Percentiles rank a stretch among this genome's conserved stretches.
Conservation (phyloP, 2,888 invertebrate species). For the Trachelus tabidus region DNA sequence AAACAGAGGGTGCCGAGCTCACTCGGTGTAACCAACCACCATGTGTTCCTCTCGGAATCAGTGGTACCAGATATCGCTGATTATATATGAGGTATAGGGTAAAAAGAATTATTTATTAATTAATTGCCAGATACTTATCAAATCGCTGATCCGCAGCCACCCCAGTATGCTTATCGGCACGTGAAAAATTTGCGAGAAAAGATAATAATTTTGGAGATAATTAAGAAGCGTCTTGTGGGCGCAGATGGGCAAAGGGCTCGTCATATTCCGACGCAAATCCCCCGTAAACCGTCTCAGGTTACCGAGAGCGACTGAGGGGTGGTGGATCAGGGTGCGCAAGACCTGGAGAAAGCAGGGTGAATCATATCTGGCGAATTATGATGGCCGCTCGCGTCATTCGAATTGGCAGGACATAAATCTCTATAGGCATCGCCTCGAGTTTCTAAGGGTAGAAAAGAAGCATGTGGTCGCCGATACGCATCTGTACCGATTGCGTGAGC, state of each 20-base stretch:
- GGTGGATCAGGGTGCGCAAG: background rate
- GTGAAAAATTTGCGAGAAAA: background rate
- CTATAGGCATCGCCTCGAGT: constrained; percentile 1
- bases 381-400: constrained; percentile 22
- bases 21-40: constrained; percentile 58
- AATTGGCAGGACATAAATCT: constrained; percentile 40
- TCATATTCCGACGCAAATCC: constrained; percentile 51
- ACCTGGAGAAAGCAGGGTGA: constrained; percentile 31
- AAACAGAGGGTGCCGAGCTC: constrained; percentile 59
- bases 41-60: constrained; percentile 48
- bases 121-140: background rate
- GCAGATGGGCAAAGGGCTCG: constrained; percentile 39
- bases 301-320: constrained; percentile 27
- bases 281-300: constrained; percentile 50
- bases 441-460: constrained; percentile 17
- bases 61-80: background rate
- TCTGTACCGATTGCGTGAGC: constrained; percentile 5
- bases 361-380: constrained; percentile 40
- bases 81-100: background rate
- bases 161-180: constrained; percentile 16
- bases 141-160: constrained; percentile 23
- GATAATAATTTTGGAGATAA: constrained; percentile 26
- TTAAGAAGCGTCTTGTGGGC: constrained; percentile 33
- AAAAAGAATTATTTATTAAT: background rate
- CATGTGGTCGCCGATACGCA: constrained; percentile 11